A percentile compares a stretch with the other conserved stretches of the same genome.
phyloP scores from a whole-genome alignment of 2,888 invertebrate species.

The Deilephila elpenor region DNA sequence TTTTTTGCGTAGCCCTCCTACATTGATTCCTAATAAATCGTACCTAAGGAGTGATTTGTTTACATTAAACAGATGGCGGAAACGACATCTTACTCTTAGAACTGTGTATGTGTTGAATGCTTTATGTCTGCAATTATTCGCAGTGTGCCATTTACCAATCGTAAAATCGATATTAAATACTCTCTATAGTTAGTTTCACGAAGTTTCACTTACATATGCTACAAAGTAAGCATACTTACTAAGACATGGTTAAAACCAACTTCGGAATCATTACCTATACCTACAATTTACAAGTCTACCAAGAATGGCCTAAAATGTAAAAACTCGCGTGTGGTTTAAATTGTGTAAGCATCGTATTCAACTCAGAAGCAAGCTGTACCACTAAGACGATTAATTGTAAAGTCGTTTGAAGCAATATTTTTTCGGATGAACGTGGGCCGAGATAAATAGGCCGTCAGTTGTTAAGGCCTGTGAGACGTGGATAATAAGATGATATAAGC shows the following conservation, averaged over 20 bases:
- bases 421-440: constrained; percentile 17
- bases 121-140: neutral
- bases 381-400: constrained; percentile 10
- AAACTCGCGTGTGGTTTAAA: neutral
- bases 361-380: neutral
- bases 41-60: neutral
- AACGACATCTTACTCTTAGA: neutral
- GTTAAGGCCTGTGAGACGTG: neutral
- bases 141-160: neutral
- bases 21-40: neutral
- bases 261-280: neutral
- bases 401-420: constrained; percentile 19
- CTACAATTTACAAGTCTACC: too few relatives aligned
- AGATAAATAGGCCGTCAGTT: neutral
- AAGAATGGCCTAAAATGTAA: neutral
- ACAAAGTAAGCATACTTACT: neutral
- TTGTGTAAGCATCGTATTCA: neutral
- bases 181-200: neutral
- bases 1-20: neutral
- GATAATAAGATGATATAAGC: constrained; percentile 5
- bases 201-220: neutral
- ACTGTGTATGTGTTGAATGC: neutral
- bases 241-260: neutral
- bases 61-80: neutral
- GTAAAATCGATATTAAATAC: neutral